phyloP scores from a whole-genome alignment of 2,797 vertebrate genomes.

The Catamblyrhynchus diadema region DNA sequence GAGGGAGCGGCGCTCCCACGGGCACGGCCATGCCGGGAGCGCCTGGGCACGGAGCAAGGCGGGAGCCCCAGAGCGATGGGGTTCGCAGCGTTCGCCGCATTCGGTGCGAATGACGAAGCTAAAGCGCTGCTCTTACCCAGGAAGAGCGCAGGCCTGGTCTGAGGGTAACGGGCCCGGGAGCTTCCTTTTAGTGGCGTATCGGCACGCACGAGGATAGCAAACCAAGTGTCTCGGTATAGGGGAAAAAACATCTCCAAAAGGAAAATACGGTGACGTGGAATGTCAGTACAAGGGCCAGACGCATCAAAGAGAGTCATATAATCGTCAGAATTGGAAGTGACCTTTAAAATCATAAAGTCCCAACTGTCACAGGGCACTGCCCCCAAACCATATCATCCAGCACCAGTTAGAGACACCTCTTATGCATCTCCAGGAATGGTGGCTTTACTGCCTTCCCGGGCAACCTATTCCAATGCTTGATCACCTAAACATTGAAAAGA shows the following conservation, averaged over 20 bases:
- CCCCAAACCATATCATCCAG: background rate
- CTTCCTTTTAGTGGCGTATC: accelerated
- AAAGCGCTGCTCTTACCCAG: accelerated
- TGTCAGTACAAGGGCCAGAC: background rate
- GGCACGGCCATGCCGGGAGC: background rate
- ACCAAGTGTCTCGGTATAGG: accelerated
- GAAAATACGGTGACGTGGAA: accelerated
- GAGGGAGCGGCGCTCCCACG: accelerated
- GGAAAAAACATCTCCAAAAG: background rate
- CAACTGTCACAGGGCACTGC: background rate
- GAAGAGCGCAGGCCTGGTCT: background rate
- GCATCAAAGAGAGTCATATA: background rate
- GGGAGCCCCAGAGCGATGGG: accelerated
- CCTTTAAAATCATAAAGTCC: background rate
- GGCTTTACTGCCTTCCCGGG: background rate
- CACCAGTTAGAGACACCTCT: accelerated
- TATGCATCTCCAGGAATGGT: background rate
- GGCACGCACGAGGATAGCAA: accelerated
- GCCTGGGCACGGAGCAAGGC: background rate
- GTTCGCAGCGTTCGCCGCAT: accelerated
- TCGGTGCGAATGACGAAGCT: background rate
- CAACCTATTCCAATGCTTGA: background rate
- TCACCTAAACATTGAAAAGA: background rate
- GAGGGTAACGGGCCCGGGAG: accelerated
- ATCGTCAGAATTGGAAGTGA: background rate